Evolutionary conservation across 2,113 vertebrate genomes (phyloP), one percentile per base, ranked within the genome.

Genomic region (Hirundichthys speculiger): DNA sequence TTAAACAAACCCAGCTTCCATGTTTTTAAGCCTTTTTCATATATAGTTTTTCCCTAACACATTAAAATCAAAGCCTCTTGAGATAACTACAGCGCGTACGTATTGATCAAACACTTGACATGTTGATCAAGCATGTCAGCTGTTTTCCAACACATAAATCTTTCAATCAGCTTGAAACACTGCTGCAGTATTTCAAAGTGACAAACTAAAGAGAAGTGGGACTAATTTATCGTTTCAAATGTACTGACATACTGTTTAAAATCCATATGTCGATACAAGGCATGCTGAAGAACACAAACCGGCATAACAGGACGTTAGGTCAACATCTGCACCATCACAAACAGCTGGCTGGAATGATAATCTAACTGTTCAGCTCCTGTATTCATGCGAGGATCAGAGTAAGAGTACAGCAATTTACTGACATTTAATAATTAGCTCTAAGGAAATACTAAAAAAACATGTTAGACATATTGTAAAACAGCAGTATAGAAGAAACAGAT

Each of bases 401-500:
- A 14, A 30, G 22, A 69, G 15, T 61, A 45, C 46, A 76, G 75
- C 39, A 49, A 51, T 47, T 75, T 67, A 73, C 48, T 51, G 53
- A 78, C 46, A 69, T 79, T 73, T 73, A 63, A 70, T 76, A 50
- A 86, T 75, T 76, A 62, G 79, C 34, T 51, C 21, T 47, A 38
- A 38, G 43, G 59, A n/a, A 48, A 47, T 66, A 54, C 25, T 59
- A 34, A 48, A 85, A 80, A 66, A 70, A 68, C 41, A 58, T 74
- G 55, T 54, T 86, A 24, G 18, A 25, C 47, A 58, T 50, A 51
- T 27, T 74, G 72, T 82, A 77, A 87, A 87, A 83, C 79, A 82
- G 79, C 74, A 75, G 70, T 12, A 72, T 22, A 41, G 25, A 69
- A 57, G 64, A 62, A 63, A 64, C 64, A 5, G 69, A 27, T 59